A percentile compares a stretch with the other conserved stretches of the same genome.
These are phyloP conservation scores for Cataglyphis altisquamis DNA, from an alignment of 2,888 invertebrate species.

Conservation along the genomic window DNA sequence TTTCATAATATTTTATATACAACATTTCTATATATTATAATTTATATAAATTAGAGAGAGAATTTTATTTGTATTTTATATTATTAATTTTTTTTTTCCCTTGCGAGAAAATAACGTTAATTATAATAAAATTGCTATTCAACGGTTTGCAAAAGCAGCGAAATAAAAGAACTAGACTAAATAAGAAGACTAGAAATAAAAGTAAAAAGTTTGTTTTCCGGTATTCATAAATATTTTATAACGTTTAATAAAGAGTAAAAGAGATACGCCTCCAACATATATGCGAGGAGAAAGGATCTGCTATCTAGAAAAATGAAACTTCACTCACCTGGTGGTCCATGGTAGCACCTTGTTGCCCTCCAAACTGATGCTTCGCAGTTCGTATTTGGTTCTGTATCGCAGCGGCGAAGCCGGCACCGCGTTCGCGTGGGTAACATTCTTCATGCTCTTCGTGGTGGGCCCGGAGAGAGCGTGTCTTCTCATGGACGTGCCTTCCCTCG, in stretches of 20 bases:
- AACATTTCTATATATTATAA: neutral
- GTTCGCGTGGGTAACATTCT: conserved; percentile 70
- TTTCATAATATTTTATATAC: neutral
- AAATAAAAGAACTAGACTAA: neutral
- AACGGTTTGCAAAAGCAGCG: neutral
- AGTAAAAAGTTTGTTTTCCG: neutral
- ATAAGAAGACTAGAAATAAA: too few relatives aligned
- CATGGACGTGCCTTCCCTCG: conserved; percentile 75
- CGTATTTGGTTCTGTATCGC: conserved; percentile 84
- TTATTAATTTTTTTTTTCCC: neutral
- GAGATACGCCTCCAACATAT: neutral
- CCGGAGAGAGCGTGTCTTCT: conserved; percentile 77
- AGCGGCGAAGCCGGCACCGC: conserved; percentile 80
- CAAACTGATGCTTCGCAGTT: conserved; percentile 86
- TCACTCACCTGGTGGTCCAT: conserved; percentile 84
- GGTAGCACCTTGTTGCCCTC: conserved; percentile 85
- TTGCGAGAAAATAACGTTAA: neutral
- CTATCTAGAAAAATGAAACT: neutral
- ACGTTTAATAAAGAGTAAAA: neutral
- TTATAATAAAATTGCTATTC: neutral
- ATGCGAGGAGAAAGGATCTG: neutral
- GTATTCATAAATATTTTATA: neutral
- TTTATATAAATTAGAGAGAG: neutral
- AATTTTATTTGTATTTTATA: neutral
- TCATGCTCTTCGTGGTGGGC: conserved; percentile 78